Base-by-base conservation (phyloP, 2,113 vertebrate genomes). In the Aplodontia rufa region DNA sequence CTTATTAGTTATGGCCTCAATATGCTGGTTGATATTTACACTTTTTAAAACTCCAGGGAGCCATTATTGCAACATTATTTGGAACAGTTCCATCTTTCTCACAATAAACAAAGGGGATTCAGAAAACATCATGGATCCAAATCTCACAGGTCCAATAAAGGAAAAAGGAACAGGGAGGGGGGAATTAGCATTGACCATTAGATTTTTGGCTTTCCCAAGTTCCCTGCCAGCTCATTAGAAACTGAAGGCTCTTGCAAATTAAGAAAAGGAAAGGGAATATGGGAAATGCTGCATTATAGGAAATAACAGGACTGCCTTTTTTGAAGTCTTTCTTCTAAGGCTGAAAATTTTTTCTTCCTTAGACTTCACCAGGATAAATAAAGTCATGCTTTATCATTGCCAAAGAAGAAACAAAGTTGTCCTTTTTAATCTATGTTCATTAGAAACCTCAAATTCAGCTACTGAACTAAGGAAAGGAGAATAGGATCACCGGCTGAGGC, bases 211-310 rank as follows among this genome's bases (percentile, higher is more conserved):
- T 76, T 9, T 75, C 30, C n/a, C 26, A 84, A 8, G 3, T 68
- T 93, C 55, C 49, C 32, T 28, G 13, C 30, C 40, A 69, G 64
- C 78, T 96, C 64, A 53, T 88, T 93, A 97, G 78, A 28, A 80
- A 14, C 40, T 74, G 62, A 94, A 87, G 37, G 1, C 11, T n/a
- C 1, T 37, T 84, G 82, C 9, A 32, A 72, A 91, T 91, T 83
- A 80, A 83, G 42, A 13, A 68, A 71, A 30, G 6, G 53, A 3
- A 87, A 17, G 14, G 24, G 62, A 75, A 42, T 26, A 78, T 58
- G 12, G 20, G 76, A 72, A 60, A 40, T 37, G 3, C n/a, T 32
- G 26, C 10, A 12, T 30, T 13, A 30, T 0, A 69, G 12, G 10
- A 80, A 28, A 14, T 28, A 28, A 0, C 2, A 64, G 9, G 6